Evolutionary conservation across 2,797 vertebrate genomes (phyloP).

Genomic region (Poecilia gillii): DNA sequence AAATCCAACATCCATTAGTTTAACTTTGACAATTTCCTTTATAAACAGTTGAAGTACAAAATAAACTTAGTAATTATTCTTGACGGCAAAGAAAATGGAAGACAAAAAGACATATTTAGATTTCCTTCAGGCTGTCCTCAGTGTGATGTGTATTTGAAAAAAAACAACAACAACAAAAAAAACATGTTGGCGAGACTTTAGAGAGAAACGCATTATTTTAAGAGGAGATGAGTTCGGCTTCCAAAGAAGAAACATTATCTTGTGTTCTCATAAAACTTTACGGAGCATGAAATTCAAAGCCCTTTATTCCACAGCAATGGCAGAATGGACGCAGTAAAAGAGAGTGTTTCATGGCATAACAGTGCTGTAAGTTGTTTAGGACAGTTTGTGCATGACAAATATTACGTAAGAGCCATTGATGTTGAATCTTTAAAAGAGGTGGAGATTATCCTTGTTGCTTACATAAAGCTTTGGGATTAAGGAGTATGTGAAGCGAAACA

Average conservation of each 20-base stretch:
- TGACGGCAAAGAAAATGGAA: conserved; percentile 21
- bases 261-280: conserved; percentile 41
- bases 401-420: conserved; percentile 29
- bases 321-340: conserved; percentile 31
- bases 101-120: conserved; percentile 15
- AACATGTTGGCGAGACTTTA: conserved; percentile 17
- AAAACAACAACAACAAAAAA: conserved; percentile 11
- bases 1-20: conserved; percentile 1
- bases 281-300: conserved; percentile 25
- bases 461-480: conserved; percentile 31
- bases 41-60: background rate
- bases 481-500: conserved; percentile 34
- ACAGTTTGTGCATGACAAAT: conserved; percentile 53
- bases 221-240: conserved; percentile 17
- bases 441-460: conserved; percentile 21
- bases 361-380: conserved; percentile 39
- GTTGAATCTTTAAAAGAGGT: conserved; percentile 30
- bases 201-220: conserved; percentile 20
- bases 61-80: conserved; percentile 2
- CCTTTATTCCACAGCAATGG: conserved; percentile 49
- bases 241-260: conserved; percentile 24
- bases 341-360: conserved; percentile 48
- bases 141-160: conserved; percentile 21
- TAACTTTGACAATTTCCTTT: background rate
- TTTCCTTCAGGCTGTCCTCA: conserved; percentile 13